Evolutionary conservation across 2,888 invertebrate genomes (phyloP), one percentile per base, ranked within the genome.

Genomic region (Eupsilia transversa): DNA sequence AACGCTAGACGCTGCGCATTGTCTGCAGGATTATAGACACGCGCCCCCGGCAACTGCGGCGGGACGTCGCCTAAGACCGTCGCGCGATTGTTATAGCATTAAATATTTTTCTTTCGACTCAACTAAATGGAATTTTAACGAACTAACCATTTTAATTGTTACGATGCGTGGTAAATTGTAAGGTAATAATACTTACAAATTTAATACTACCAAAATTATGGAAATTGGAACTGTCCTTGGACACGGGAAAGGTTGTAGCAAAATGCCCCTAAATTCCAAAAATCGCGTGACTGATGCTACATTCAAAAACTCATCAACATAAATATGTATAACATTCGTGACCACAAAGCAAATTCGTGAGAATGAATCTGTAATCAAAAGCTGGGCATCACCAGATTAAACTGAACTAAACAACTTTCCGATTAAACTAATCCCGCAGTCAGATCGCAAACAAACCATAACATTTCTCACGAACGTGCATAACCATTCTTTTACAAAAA

Each of bases 401-500:
- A 76, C 70, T 79, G 72, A 79, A 65, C 75, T 70, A 81, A 82
- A 84, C 77, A 83, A 77, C 76, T 80, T 82, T 77, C 64, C 77
- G 79, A 87, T 79, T 79, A 74, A 80, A 83, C 78, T 85, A 87
- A 91, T 88, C 88, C 88, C 84, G 82, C 80, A 84, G 85, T 76
- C 84, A 77, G 90, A 89, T 87, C 90, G 89, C 91, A 94, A 95
- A 94, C 91, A 94, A 92, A 92, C 92, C 91, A 89, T 92, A 91
- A 92, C 89, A 90, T 91, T 92, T 91, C 90, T 91, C 91, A 90
- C 90, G 89, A 89, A 90, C 90, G 91, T 90, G 91, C 93, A 91
- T 92, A 91, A 91, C 92, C 89, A 92, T 94, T 94, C 93, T 94
- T 93, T 93, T 88, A 92, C 92, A 89, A 89, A 93, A 94, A 94